These are phyloP conservation scores for Cephus pulcher DNA, from an alignment of 2,888 invertebrate genomes.

Conservation along the genomic window DNA sequence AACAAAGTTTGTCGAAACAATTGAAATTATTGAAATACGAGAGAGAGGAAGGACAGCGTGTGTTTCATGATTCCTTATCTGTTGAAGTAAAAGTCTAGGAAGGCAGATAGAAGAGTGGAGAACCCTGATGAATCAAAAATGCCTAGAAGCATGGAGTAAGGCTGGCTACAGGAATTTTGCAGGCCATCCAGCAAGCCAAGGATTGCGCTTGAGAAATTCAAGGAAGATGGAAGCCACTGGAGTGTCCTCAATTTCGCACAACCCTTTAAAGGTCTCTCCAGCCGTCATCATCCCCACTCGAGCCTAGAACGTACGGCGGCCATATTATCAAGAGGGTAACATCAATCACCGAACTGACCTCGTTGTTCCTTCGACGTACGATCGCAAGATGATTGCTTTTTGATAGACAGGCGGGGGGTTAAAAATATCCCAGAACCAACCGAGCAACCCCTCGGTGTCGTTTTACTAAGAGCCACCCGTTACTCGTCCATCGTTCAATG, in stretches of 20 bases:
- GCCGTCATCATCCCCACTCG: not conserved
- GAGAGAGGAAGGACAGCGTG: no score
- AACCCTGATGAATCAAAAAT: not conserved
- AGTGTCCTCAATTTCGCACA: not conserved
- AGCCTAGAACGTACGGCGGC: not conserved
- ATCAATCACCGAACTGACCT: slow-evolving; percentile 3
- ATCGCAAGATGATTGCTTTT: not conserved
- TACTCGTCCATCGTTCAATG: not conserved
- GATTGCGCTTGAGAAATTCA: not conserved
- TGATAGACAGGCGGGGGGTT: not conserved
- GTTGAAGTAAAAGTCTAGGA: no score
- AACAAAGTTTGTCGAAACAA: not conserved
- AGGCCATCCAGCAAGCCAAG: no score
- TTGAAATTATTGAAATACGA: not conserved
- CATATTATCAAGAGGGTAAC: not conserved
- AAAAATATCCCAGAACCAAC: not conserved
- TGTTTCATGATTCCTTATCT: no score
- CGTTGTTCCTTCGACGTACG: not conserved
- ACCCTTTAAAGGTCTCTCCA: not conserved
- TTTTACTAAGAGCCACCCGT: not conserved
- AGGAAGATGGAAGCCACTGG: not conserved
- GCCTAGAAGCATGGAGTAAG: not conserved
- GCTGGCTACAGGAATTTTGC: not conserved
- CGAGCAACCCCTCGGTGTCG: not conserved
- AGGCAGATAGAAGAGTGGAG: no score